Base-by-base conservation (phyloP, 2,797 vertebrate species). In the Petrocephalus schoutedeni region DNA sequence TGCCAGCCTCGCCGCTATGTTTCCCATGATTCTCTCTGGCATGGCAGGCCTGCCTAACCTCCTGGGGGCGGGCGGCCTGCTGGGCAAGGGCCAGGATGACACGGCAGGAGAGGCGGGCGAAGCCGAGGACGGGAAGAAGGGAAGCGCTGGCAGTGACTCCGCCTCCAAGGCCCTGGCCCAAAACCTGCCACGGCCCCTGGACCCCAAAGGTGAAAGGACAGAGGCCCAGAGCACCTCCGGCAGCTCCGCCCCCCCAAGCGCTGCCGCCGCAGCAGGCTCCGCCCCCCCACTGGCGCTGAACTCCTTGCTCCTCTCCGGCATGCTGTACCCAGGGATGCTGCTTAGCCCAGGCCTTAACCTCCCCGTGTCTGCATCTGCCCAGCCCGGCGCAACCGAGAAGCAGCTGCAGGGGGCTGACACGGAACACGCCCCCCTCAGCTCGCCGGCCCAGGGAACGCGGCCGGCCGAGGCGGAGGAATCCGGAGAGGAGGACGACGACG, bases 331-430 rank as follows among this genome's bases (percentile, higher is more conserved):
- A 98, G 98, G 98, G 97, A 99, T 99, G 98, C 98, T 99, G 95
- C 98, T 99, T 96, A 98, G 97, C 96, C 97, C 98, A 98, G 97
- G 98, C 98, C 98, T 99, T 99, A 99, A 99, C 97, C 96, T 98
- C 95, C 97, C 98, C 93, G 96, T 96, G 95, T 96, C 97, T 95
- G 93, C 97, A 92, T 93, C 95, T 92, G 94, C 96, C 93, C 96
- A 96, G 91, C 92, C 95, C 87, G 95, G 90, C 91, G 89, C 95
- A 93, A 94, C 95, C 92, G 95, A 96, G 94, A 92, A 96, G 94
- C 97, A 97, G 95, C 96, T 95, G 89, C 97, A 97, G 95, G 96
- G 93, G 94, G 96, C 96, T 94, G 97, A 95, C 94, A 95, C 92
- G 94, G 96, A 97, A 93, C 94, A 94, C 77, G 92, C 93, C 90